Evolutionary conservation across 2,888 invertebrate species (phyloP).

Genomic region (Euphydryas editha): DNA sequence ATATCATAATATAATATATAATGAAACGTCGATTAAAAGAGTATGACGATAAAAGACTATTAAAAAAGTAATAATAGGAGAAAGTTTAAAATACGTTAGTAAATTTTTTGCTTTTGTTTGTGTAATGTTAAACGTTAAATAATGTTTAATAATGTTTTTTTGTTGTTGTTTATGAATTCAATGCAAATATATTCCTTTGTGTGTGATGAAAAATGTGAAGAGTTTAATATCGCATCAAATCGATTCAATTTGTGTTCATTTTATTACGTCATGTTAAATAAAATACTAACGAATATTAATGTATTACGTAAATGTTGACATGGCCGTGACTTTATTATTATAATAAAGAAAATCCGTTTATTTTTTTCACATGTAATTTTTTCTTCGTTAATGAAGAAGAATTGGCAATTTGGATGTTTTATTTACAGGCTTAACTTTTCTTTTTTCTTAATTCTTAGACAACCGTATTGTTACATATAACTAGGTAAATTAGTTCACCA

Average conservation of each 20-base stretch:
- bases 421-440: too few relatives aligned
- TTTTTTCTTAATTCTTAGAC: too few relatives aligned
- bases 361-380: neutral
- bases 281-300: neutral
- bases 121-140: neutral
- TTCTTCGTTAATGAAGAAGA: too few relatives aligned
- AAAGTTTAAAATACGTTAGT: neutral
- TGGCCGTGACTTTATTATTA: neutral
- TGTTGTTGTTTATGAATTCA: neutral
- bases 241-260: neutral
- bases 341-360: neutral
- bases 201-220: neutral
- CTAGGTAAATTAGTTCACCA: too few relatives aligned
- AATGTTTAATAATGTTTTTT: neutral
- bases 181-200: neutral
- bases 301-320: neutral
- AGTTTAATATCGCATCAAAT: conserved; percentile 2
- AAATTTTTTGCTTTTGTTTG: neutral
- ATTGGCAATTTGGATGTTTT: too few relatives aligned
- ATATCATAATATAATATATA: too few relatives aligned
- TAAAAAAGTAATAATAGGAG: neutral
- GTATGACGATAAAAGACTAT: neutral
- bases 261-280: neutral
- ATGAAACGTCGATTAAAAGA: neutral
- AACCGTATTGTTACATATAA: too few relatives aligned